Base-by-base conservation (phyloP, 2,113 vertebrate genomes). In the Onychostruthus taczanowskii region DNA sequence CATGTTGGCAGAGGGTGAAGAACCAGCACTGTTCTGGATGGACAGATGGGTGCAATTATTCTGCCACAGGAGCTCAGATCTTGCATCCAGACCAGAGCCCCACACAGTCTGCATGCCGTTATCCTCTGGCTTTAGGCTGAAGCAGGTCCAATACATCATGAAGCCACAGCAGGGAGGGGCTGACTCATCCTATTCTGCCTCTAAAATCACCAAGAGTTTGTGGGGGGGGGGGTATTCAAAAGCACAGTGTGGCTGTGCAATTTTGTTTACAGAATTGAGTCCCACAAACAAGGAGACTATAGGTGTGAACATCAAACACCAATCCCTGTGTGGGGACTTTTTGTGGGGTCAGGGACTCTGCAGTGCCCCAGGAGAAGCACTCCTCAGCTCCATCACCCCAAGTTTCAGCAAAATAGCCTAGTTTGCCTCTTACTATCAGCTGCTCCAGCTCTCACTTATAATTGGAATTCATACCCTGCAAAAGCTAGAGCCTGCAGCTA, bases 401-500 rank as follows among this genome's bases (percentile, higher is more conserved):
- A 6, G 4, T 44, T 66, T 31, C 17, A 7, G 39, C 22, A 46
- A n/a, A 79, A 24, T 5, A 46, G 44, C 64, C 24, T 61, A 24
- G 10, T 66, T 90, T 70, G 55, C 43, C 44, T 77, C 17, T 74
- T 52, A 3, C 26, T 76, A 46, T 47, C 3, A 1, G 27, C 52
- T 43, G 52, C 28, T 63, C 28, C 68, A 86, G 39, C 64, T 49
- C 75, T 61, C 43, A 24, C 14, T 87, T 68, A 56, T 81, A 87
- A 78, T 61, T 89, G 61, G 68, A 94, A 92, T 87, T 94, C 86
- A 89, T 9, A 81, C n/a, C 61, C 52, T 78, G 47, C 50, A 80
- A 81, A 90, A 83, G 26, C 64, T 53, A 44, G 17, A 86, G 52
- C 82, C 95, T 92, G 88, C 64, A 90, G 88, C 92, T 90, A 90